Percentiles rank a stretch among this genome's conserved stretches.
These are phyloP conservation scores for Apolygus lucorum DNA, from an alignment of 1,140 invertebrate species.

Conservation along the genomic window DNA sequence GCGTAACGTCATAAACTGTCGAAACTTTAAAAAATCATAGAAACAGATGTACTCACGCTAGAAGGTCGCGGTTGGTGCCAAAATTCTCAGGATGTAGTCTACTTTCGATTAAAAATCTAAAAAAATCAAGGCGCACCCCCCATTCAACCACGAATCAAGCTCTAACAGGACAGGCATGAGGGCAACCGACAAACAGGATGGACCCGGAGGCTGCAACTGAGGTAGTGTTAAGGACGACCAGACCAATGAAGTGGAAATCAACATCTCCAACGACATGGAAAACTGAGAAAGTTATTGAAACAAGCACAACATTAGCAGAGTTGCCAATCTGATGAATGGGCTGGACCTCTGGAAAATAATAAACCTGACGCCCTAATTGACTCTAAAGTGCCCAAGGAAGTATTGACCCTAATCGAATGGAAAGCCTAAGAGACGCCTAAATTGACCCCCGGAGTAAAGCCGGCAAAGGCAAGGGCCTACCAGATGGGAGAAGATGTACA, in stretches of 20 bases:
- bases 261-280: neutral
- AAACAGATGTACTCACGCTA: no score
- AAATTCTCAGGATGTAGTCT: no score
- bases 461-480: conserved; percentile 82
- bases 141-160: conserved; percentile 87
- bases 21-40: no score
- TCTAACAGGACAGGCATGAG: conserved; percentile 91
- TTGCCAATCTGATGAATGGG: neutral
- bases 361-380: neutral
- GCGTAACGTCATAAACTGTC: no score
- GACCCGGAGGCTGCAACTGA: conserved; percentile 90
- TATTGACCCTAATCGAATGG: conserved; percentile 71
- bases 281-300: neutral
- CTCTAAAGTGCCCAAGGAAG: conserved; percentile 41
- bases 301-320: neutral
- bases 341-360: neutral
- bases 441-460: conserved; percentile 72
- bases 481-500: conserved; percentile 86
- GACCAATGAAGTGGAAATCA: neutral
- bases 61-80: no score
- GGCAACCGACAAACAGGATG: conserved; percentile 85
- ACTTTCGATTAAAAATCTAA: no score
- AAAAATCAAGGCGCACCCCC: no score
- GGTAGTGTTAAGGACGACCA: conserved; percentile 42
- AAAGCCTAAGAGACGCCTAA: conserved; percentile 63